These are phyloP conservation scores for Carabus problematicus DNA, from an alignment of 2,888 invertebrate species.

Conservation along the genomic window DNA sequence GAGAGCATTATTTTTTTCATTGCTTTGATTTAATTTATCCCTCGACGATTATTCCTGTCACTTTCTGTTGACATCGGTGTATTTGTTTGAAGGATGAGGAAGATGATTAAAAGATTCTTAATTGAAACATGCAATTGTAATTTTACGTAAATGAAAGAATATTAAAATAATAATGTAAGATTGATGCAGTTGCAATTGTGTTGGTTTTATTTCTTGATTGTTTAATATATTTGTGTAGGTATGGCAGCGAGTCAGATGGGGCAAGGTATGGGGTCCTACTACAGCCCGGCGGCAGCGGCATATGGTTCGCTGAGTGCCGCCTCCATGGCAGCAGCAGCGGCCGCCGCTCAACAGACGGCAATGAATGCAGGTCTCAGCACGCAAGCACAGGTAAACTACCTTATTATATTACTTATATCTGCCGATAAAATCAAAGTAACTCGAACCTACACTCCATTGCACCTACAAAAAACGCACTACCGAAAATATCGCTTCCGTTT, in stretches of 20 bases:
- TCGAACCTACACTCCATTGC: constrained; percentile 18
- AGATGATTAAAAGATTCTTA: constrained; percentile 8
- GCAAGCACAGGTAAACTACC: constrained; percentile 69
- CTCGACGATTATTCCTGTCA: constrained; percentile 26
- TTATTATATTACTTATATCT: neutral
- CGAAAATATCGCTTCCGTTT: neutral
- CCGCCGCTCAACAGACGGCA: constrained; percentile 75
- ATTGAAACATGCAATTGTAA: no score
- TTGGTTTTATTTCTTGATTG: no score
- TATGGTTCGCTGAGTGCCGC: constrained; percentile 77
- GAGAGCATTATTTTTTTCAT: neutral
- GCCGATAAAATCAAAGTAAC: neutral
- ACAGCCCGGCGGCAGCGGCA: constrained; percentile 73
- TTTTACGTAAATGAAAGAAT: no score
- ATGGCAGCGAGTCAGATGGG: constrained; percentile 74
- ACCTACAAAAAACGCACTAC: constrained; percentile 1
- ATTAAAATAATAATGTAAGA: neutral
- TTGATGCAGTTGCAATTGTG: neutral
- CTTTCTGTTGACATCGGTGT: constrained; percentile 30
- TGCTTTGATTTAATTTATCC: no score
- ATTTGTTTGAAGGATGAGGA: constrained; percentile 9
- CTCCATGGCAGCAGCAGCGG: constrained; percentile 75
- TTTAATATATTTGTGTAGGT: constrained; percentile 61
- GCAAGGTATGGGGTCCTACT: constrained; percentile 75
- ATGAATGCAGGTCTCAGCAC: constrained; percentile 73